Evolutionary conservation across 2,888 invertebrate species (phyloP).

Genomic region (Troides oblongomaculatus): DNA sequence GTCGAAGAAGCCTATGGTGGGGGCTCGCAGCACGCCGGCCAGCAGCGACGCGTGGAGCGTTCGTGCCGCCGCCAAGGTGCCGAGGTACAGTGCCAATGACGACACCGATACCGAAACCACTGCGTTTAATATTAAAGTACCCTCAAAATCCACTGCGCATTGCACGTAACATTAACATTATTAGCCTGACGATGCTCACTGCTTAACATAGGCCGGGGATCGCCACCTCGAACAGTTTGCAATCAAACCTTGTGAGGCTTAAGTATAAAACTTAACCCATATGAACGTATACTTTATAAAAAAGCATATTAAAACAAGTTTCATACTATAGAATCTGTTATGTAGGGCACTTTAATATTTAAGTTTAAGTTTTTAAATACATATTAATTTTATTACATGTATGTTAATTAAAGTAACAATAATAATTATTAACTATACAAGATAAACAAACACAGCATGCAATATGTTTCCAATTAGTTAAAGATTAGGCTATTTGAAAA

Average conservation of each 20-base stretch:
- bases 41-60: slow-evolving; percentile 84
- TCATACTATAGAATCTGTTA: too few relatives aligned
- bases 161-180: background rate
- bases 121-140: slow-evolving; percentile 52
- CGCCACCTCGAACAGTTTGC: too few relatives aligned
- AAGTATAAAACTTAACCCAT: too few relatives aligned
- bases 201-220: too few relatives aligned
- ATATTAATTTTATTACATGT: too few relatives aligned
- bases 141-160: background rate
- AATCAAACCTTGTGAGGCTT: too few relatives aligned
- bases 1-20: slow-evolving; percentile 87
- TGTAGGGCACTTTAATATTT: too few relatives aligned
- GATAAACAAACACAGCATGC: slow-evolving; percentile 27
- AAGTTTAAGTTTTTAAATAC: too few relatives aligned
- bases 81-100: slow-evolving; percentile 84
- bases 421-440: background rate
- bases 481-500: background rate
- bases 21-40: slow-evolving; percentile 82
- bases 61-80: slow-evolving; percentile 82
- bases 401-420: too few relatives aligned
- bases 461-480: slow-evolving; percentile 2
- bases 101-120: slow-evolving; percentile 84
- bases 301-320: too few relatives aligned
- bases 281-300: too few relatives aligned
- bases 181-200: too few relatives aligned